Conservation (phyloP, 2,888 invertebrate species). For the Drosophila quasianomalipes region DNA sequence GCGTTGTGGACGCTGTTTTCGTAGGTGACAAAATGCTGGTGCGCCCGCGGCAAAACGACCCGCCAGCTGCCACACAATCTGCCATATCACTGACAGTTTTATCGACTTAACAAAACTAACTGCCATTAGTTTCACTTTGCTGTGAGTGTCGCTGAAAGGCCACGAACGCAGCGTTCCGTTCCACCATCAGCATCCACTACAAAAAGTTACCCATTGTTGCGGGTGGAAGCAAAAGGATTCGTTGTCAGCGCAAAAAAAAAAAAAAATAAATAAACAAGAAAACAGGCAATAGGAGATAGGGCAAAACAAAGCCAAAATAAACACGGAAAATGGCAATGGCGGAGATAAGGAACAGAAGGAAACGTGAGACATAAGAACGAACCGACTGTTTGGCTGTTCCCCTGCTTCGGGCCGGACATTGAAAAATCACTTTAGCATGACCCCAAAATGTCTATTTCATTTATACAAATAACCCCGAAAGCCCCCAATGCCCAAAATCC, state of each 20-base stretch:
- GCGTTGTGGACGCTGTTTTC: conserved; percentile 15
- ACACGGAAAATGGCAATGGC: conserved; percentile 47
- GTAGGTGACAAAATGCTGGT: conserved; percentile 48
- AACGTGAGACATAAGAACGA: conserved; percentile 37
- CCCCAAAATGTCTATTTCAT: conserved; percentile 82
- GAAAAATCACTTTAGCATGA: conserved; percentile 83
- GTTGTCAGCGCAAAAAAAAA: conserved; percentile 6
- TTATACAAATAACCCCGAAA: conserved; percentile 77
- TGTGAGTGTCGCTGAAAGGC: conserved; percentile 78
- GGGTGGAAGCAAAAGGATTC: conserved; percentile 33
- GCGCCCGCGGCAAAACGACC: conserved; percentile 26
- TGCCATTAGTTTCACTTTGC: conserved; percentile 82
- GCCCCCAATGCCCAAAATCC: conserved; percentile 12
- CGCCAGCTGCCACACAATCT: conserved; percentile 76
- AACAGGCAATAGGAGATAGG: conserved; percentile 41
- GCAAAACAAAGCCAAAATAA: conserved; percentile 74
- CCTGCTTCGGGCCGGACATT: conserved; percentile 64
- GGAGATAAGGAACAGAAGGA: conserved; percentile 61
- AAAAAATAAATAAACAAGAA: conserved; percentile 20
- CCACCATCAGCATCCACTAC: conserved; percentile 39
- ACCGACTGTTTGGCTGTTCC: conserved; percentile 19
- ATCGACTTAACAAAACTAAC: conserved; percentile 83
- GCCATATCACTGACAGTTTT: conserved; percentile 83
- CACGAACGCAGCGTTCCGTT: conserved; percentile 48
- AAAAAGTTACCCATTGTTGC: conserved; percentile 48